Base-by-base conservation (phyloP, 2,888 invertebrate genomes). In the Carcina quercana region DNA sequence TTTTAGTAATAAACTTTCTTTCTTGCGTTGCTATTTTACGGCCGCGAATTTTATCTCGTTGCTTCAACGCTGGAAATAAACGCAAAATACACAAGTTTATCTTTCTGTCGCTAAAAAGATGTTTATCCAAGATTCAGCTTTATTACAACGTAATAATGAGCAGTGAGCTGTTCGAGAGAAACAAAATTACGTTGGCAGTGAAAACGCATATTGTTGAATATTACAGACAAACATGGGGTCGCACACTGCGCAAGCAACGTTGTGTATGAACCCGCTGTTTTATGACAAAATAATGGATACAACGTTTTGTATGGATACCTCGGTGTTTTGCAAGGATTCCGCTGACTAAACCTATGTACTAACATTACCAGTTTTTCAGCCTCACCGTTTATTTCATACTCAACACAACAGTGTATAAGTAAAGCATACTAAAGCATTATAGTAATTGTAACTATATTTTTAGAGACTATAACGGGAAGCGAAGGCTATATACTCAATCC, bases 21-120 rank as follows among this genome's bases (percentile, higher is more conserved):
- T 54, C 47, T 45, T 47, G 51, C 52, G 53, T 57, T 59, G 62
- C 62, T 66, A 65, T 66, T 73, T 72, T 69, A 73, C 53, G 59
- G 52, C 58, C 54, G 59, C 59, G 61, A 71, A 69, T 71, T 69
- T 70, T 67, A 72, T 72, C 65, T 70, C 57, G 59, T 61, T 64
- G 56, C 57, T 58, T 59, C 66, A 60, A 62, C 53, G 57, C 59
- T 63, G 66, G 58, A 61, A 66, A 67, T 64, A 63, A 64, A 66
- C 64, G 53, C 60, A 60, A 63, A 62, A 35, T 27, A 27, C 19
- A 22, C 32, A 20, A 3, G 6, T 5, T 7, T 10, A 1, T 17
- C 19, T 32, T 26, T 14, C 26, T 6, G 5, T 26, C 13, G 2
- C 5, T 6, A 11, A 7, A 17, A 3, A 59, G 60, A 61, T 67